These are phyloP conservation scores for Linyphia triangularis DNA, from an alignment of 2,888 invertebrate genomes.

Conservation along the genomic window DNA sequence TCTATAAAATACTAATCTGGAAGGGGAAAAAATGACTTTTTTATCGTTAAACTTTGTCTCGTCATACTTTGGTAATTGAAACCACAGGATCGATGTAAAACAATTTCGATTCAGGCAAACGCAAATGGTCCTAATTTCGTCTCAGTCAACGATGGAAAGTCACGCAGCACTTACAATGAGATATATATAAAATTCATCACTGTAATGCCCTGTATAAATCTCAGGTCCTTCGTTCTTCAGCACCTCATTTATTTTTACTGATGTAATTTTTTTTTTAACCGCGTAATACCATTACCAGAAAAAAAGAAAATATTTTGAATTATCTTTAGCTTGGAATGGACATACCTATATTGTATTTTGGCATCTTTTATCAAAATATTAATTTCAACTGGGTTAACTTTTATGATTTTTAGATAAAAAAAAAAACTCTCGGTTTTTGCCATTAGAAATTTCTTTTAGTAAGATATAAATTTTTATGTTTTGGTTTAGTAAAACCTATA, in stretches of 20 bases:
- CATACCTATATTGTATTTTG: too few species aligned
- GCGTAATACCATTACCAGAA: neutral
- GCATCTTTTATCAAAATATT: too few species aligned
- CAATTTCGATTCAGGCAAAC: neutral
- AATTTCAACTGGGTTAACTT: too few species aligned
- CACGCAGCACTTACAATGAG: neutral
- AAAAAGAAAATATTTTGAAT: too few species aligned
- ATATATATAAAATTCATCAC: neutral
- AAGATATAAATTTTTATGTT: too few species aligned
- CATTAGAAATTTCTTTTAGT: too few species aligned
- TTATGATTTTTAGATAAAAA: too few species aligned
- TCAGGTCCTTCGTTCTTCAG: neutral
- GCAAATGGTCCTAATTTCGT: conserved; percentile 7
- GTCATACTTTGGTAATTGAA: conserved; percentile 12
- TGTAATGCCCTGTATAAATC: neutral
- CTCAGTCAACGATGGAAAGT: neutral
- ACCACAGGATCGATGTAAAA: conserved; percentile 20
- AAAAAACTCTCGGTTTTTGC: too few species aligned
- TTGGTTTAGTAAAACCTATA: too few species aligned
- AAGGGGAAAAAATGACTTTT: neutral
- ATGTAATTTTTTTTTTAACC: neutral
- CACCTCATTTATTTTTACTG: neutral
- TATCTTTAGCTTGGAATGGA: too few species aligned
- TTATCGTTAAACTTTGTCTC: neutral
- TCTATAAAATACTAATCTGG: neutral